phyloP scores from a whole-genome alignment of 2,888 invertebrate species.

The Pecten maximus region DNA sequence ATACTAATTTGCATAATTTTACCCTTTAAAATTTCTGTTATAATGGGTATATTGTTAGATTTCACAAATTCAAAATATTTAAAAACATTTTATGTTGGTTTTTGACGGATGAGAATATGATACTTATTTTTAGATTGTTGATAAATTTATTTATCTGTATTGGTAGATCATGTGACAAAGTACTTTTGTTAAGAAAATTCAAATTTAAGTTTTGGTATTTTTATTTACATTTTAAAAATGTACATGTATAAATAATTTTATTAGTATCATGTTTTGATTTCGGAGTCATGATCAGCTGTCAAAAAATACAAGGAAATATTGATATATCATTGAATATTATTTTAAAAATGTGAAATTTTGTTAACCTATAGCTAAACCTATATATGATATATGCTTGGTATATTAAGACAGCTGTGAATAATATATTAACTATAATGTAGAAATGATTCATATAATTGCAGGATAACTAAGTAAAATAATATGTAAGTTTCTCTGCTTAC shows the following conservation, averaged over 20 bases:
- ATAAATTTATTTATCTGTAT: not conserved
- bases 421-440: no score
- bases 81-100: not conserved
- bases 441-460: no score
- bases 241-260: not conserved
- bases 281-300: not conserved
- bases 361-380: no score
- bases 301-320: not conserved
- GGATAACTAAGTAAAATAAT: no score
- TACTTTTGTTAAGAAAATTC: not conserved
- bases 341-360: not conserved
- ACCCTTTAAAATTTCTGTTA: not conserved
- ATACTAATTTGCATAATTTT: not conserved
- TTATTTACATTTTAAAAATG: not conserved
- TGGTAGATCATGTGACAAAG: not conserved
- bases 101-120: not conserved
- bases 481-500: no score
- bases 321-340: not conserved
- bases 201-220: not conserved
- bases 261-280: not conserved
- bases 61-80: not conserved
- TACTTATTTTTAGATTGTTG: not conserved
- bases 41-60: not conserved
- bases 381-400: no score
- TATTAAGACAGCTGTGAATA: no score